phyloP scores from a whole-genome alignment of 1,140 invertebrate genomes.

The Hycleus cichorii region DNA sequence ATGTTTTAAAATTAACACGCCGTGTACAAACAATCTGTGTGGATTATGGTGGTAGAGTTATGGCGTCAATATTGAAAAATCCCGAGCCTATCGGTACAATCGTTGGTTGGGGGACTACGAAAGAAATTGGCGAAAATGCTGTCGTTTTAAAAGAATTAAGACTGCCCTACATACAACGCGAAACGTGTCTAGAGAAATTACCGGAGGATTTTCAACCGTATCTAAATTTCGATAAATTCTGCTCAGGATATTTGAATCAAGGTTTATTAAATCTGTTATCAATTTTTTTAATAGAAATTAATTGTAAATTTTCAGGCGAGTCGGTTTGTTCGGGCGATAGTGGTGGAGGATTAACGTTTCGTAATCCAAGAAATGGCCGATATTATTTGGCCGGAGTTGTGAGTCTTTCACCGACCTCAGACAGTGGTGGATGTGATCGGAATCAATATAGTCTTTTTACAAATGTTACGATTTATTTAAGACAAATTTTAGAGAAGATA shows the following conservation, averaged over 20 bases:
- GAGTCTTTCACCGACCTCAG: slow-evolving; percentile 1
- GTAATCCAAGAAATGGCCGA: neutral
- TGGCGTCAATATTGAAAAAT: neutral
- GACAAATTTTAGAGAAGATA: neutral
- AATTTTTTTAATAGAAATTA: too few relatives aligned
- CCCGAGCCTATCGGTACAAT: neutral
- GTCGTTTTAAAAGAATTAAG: slow-evolving; percentile 1
- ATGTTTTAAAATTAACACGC: neutral
- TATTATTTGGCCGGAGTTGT: slow-evolving; percentile 6
- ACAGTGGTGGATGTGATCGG: neutral
- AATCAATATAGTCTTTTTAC: slow-evolving; percentile 4
- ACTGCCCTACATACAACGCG: neutral
- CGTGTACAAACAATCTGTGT: slow-evolving; percentile 1
- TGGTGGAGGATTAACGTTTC: neutral
- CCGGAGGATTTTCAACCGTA: slow-evolving; percentile 3
- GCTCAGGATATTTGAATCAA: slow-evolving; percentile 1
- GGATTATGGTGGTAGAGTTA: neutral
- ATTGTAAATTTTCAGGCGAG: neutral
- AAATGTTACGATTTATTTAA: neutral
- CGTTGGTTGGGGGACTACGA: neutral
- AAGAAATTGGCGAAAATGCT: neutral
- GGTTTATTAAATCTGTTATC: neutral
- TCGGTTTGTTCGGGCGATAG: neutral
- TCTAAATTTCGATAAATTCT: slow-evolving; percentile 4
- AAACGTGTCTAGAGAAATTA: neutral